Evolutionary conservation across 1,140 invertebrate genomes (phyloP).

Genomic region (Leptestheria dahalacensis): DNA sequence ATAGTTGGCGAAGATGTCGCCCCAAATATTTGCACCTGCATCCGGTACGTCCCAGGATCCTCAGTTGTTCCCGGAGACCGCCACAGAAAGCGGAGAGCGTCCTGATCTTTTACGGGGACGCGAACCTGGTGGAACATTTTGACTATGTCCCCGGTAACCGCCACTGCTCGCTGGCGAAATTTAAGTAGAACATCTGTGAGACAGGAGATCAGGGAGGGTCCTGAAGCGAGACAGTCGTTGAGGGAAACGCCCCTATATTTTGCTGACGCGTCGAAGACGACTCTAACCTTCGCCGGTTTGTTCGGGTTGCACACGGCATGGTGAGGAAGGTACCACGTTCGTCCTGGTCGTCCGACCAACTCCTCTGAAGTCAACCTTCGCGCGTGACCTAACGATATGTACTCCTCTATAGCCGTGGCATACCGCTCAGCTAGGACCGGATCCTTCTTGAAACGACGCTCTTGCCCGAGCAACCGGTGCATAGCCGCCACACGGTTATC

Average conservation of each 20-base stretch:
- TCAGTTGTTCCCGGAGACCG: not conserved
- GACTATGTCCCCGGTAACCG: conserved; percentile 21
- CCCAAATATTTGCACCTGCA: conserved; percentile 6
- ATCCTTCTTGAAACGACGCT: conserved; percentile 15
- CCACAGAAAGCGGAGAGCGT: not conserved
- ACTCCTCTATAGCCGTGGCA: conserved; percentile 5
- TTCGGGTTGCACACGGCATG: conserved; percentile 10
- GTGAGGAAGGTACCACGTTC: conserved; percentile 15
- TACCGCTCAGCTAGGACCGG: not conserved
- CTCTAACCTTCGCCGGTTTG: conserved; percentile 14
- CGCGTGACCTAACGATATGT: conserved; percentile 16
- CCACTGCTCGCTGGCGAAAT: conserved; percentile 20
- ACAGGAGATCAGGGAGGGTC: conserved; percentile 20
- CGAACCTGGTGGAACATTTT: conserved; percentile 19
- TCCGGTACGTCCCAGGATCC: not conserved
- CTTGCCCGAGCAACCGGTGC: not conserved
- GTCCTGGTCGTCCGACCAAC: not conserved
- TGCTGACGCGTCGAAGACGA: conserved; percentile 15
- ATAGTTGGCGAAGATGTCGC: not conserved
- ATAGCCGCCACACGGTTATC: conserved; percentile 9
- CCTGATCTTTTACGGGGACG: not conserved
- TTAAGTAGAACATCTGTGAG: conserved; percentile 21
- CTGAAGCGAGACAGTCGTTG: conserved; percentile 21
- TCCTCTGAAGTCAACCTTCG: not conserved
- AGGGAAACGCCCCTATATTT: conserved; percentile 18